Base-by-base conservation (phyloP, 2,888 invertebrate genomes). In the Stenchaetothrips biformis region DNA sequence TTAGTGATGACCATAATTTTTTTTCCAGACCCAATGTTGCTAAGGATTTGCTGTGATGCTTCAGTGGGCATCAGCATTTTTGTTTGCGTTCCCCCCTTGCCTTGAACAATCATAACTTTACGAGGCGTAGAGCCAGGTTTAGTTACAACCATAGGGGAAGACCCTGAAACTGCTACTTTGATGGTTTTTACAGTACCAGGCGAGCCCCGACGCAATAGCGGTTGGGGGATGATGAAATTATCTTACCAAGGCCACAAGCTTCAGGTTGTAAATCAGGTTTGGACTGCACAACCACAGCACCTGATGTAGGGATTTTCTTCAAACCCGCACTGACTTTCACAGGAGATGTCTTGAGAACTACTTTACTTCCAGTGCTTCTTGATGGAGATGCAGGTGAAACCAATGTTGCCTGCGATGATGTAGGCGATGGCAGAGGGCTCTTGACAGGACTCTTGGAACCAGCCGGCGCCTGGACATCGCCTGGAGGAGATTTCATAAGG, bases 1-100 rank as follows among this genome's bases (percentile, higher is more conserved):
- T 91, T 90, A 0, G 91, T 91, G 79, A 91, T 89, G 74, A 91
- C 90, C 91, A 91, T 91, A 48, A 91, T 89, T 80, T 91, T 91
- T 83, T 89, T 88, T 25, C 88, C 88, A 0, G 88, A 88, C 7
- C 67, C 67, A 74, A 74, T 74, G 67, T 74, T 74, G 25, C 67
- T 74, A 11, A 74, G 67, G 7, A 74, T 7, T 11, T 74, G 67
- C 25, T 74, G 67, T 1, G 67, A 74, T 74, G 67, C 25, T 11
- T 74, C 67, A 1, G 67, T 25, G 25, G 67, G 67, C 9, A 74
- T 11, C 7, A 74, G 7, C 67, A 74, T 74, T 21, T 74, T 21
- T n/a, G n/a, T n/a, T 25, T 74, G 67, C 4, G 53, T 53, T 74
- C 67, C 67, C 7, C 67, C 67, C 25, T 53, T 53, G 6, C 86